Evolutionary conservation across 1,140 invertebrate species (phyloP).

Genomic region (Andricus grossulariae): DNA sequence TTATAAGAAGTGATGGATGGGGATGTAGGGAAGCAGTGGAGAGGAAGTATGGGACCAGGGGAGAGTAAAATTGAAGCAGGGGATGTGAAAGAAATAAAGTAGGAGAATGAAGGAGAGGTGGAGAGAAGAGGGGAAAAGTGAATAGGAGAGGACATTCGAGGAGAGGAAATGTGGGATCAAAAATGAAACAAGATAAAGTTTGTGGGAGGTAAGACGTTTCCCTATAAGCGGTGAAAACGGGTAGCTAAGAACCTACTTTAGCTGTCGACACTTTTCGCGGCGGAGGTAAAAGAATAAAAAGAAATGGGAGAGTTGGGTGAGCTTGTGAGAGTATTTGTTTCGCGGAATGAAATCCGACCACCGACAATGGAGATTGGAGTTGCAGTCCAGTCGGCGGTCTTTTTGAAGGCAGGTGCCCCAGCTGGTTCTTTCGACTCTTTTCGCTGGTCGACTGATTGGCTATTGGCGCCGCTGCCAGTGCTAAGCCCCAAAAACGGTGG

Average conservation of each 20-base stretch:
- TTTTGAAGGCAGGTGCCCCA: constrained; percentile 60
- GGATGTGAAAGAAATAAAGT: too few species aligned
- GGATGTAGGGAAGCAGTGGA: too few species aligned
- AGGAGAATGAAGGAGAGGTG: too few species aligned
- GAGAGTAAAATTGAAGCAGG: too few species aligned
- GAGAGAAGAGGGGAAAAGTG: too few species aligned
- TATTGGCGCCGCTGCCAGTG: constrained; percentile 42
- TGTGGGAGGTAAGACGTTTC: neutral
- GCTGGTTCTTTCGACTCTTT: constrained; percentile 34
- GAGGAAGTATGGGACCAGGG: too few species aligned
- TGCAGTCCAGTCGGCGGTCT: constrained; percentile 45
- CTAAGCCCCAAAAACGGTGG: neutral
- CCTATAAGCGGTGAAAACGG: neutral
- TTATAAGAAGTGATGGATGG: too few species aligned
- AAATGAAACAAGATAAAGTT: neutral
- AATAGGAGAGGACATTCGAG: too few species aligned
- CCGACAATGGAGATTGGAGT: constrained; percentile 14
- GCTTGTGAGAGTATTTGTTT: constrained; percentile 25
- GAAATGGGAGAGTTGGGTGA: constrained; percentile 16
- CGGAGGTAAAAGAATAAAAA: neutral
- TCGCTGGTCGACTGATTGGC: constrained; percentile 28
- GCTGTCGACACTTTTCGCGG: neutral
- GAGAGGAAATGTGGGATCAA: too few species aligned
- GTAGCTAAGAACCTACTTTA: constrained; percentile 19
- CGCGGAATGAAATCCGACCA: constrained; percentile 25